phyloP scores from a whole-genome alignment of 2,797 vertebrate species.

The Oceanodroma leucorhoa region DNA sequence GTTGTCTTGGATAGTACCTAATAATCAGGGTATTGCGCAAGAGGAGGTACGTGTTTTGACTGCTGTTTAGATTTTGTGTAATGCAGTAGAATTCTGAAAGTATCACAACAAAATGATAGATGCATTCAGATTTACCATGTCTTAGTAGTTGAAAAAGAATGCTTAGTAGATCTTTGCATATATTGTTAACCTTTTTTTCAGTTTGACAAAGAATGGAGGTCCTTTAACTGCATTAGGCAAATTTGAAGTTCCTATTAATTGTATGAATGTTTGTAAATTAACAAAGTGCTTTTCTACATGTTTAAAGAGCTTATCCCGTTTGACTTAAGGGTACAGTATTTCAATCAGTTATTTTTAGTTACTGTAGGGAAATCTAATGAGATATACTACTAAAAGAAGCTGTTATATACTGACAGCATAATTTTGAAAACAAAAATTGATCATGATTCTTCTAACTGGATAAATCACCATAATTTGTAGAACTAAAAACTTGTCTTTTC shows the following conservation, averaged over 20 bases:
- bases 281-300: not conserved
- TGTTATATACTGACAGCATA: not conserved
- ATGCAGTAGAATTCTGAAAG: not conserved
- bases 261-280: not conserved
- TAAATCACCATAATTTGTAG: not conserved
- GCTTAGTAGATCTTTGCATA: not conserved
- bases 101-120: not conserved
- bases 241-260: not conserved
- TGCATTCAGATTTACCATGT: not conserved
- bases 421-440: not conserved
- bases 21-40: constrained; percentile 91
- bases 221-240: not conserved
- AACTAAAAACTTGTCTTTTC: not conserved
- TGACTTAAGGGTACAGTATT: not conserved
- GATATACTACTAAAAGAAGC: not conserved
- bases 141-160: not conserved
- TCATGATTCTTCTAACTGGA: not conserved
- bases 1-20: constrained; percentile 92
- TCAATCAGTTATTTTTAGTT: not conserved
- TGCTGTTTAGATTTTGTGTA: not conserved
- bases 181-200: not conserved
- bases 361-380: not conserved
- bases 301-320: not conserved
- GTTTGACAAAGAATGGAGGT: not conserved
- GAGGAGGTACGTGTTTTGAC: constrained; percentile 84